A percentile compares a stretch with the other conserved stretches of the same genome.
These are phyloP conservation scores for Apodemus agrarius DNA, from an alignment of 2,797 vertebrate species.

Conservation along the genomic window DNA sequence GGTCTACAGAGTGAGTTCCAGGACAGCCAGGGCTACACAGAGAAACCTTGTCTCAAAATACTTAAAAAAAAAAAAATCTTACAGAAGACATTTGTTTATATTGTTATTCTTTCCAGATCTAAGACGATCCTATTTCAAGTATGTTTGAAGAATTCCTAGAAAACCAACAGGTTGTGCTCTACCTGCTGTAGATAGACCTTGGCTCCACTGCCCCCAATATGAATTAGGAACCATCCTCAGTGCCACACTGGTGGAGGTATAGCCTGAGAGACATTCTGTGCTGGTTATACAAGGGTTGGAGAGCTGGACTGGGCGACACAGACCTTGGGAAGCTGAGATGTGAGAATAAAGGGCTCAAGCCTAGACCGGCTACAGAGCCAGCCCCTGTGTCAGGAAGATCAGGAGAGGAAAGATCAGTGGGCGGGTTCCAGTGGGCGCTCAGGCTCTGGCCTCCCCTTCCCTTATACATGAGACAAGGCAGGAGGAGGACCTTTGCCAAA, in stretches of 20 bases:
- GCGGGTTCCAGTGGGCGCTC: not conserved
- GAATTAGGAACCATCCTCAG: not conserved
- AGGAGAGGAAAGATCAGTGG: too few species aligned
- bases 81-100: not conserved
- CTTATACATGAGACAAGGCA: not conserved
- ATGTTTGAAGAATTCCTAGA: not conserved
- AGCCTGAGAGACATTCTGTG: too few species aligned
- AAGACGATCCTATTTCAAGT: not conserved
- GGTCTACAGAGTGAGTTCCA: too few species aligned
- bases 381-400: not conserved
- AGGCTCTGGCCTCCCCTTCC: not conserved
- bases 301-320: not conserved
- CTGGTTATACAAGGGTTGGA: not conserved
- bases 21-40: too few species aligned
- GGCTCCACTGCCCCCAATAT: not conserved
- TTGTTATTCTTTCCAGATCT: not conserved
- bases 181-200: not conserved
- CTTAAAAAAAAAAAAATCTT: too few species aligned
- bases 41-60: too few species aligned
- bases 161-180: not conserved
- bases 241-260: too few species aligned
- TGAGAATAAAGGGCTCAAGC: not conserved
- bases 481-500: not conserved
- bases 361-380: not conserved
- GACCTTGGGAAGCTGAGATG: not conserved